These are phyloP conservation scores for Pachyrhynchus sulphureomaculatus DNA, from an alignment of 1,140 invertebrate species.

Conservation along the genomic window DNA sequence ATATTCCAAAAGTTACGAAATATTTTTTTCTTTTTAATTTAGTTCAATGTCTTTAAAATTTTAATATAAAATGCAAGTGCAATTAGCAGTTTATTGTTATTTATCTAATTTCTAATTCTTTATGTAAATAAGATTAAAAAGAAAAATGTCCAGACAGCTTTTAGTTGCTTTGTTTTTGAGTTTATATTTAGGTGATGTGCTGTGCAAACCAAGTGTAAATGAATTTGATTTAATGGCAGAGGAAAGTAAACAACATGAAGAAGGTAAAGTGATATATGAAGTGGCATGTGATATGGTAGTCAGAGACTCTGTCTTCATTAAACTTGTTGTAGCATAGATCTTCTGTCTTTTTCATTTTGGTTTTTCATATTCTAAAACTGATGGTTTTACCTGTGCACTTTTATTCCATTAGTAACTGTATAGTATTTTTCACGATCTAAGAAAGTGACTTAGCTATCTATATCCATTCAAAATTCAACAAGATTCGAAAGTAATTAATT, in stretches of 20 bases:
- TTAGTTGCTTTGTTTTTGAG: not conserved
- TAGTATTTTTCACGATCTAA: too few relatives aligned
- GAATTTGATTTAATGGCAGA: constrained; percentile 19
- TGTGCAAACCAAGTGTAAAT: not conserved
- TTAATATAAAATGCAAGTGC: constrained; percentile 7
- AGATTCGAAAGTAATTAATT: too few relatives aligned
- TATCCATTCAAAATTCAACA: too few relatives aligned
- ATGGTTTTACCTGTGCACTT: too few relatives aligned
- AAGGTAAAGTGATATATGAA: constrained; percentile 3
- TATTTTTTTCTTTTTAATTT: constrained; percentile 6
- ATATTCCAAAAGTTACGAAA: constrained; percentile 3
- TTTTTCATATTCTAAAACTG: too few relatives aligned
- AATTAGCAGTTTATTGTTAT: not conserved
- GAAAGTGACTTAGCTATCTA: too few relatives aligned
- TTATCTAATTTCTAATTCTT: not conserved
- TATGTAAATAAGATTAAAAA: not conserved
- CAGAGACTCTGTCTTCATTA: not conserved
- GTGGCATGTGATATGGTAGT: not conserved
- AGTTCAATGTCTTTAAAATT: constrained; percentile 21
- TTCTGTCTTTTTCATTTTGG: not conserved
- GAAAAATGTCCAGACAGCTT: not conserved
- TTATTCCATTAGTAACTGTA: too few relatives aligned
- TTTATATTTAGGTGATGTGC: not conserved
- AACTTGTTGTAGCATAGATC: not conserved
- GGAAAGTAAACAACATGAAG: constrained; percentile 7